phyloP scores from a whole-genome alignment of 1,140 invertebrate species.

The Drosophila miranda region DNA sequence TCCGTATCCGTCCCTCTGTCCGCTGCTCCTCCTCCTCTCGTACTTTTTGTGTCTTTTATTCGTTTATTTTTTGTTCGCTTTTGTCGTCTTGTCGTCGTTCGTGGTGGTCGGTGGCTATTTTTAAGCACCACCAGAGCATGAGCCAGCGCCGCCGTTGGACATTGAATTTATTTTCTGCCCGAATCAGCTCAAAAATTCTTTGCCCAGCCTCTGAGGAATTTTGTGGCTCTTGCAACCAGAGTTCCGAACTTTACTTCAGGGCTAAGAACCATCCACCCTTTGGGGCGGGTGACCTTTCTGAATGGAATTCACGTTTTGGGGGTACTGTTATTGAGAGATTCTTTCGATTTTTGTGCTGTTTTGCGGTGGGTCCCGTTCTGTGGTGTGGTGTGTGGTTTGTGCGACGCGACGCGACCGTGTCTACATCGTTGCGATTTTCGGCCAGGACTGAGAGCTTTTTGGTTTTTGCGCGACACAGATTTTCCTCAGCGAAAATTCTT shows the following conservation, averaged over 20 bases:
- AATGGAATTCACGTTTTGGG: neutral
- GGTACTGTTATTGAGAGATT: neutral
- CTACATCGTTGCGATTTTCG: conserved; percentile 81
- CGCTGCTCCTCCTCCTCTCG: conserved; percentile 13
- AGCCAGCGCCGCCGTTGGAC: conserved; percentile 20
- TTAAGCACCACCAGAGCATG: conserved; percentile 69
- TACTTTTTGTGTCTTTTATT: conserved; percentile 22
- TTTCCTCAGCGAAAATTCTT: conserved; percentile 55
- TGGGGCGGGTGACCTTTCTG: no score
- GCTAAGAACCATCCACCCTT: neutral
- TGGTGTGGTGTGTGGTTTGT: conserved; percentile 5
- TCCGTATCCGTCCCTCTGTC: conserved; percentile 18
- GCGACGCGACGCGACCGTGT: conserved; percentile 49
- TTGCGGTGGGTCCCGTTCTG: conserved; percentile 3
- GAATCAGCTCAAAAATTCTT: conserved; percentile 43
- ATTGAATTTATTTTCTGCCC: conserved; percentile 76
- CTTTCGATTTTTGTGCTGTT: conserved; percentile 1
- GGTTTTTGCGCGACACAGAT: conserved; percentile 73
- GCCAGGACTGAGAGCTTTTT: conserved; percentile 81
- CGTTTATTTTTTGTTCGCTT: conserved; percentile 47
- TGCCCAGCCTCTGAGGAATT: conserved; percentile 26
- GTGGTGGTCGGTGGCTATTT: conserved; percentile 66
- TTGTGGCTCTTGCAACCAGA: conserved; percentile 20
- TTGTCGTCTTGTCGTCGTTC: conserved; percentile 53
- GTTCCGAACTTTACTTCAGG: neutral